phyloP scores from a whole-genome alignment of 2,797 vertebrate species.

The Cyprinella venusta region DNA sequence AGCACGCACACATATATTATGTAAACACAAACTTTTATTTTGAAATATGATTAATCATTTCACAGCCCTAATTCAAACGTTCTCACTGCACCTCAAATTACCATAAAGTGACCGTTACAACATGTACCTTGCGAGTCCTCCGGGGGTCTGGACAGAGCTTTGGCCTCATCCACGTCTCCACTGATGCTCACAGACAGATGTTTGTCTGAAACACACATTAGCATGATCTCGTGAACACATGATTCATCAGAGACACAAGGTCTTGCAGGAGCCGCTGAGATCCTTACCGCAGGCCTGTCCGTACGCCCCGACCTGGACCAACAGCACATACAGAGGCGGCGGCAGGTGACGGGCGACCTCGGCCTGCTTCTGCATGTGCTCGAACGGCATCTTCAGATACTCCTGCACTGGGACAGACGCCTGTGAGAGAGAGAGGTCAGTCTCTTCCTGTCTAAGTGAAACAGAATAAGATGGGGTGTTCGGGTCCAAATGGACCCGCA shows the following conservation, averaged over 20 bases:
- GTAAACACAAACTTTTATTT: too few relatives aligned
- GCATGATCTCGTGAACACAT: background rate
- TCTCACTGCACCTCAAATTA: too few relatives aligned
- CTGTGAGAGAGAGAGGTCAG: slow-evolving; percentile 68
- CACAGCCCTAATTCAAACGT: too few relatives aligned
- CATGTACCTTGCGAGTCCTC: slow-evolving; percentile 94
- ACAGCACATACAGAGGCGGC: slow-evolving; percentile 92
- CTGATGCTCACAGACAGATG: slow-evolving; percentile 87
- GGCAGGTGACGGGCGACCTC: slow-evolving; percentile 93
- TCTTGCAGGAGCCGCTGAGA: background rate
- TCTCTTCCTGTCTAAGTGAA: background rate
- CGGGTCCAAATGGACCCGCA: too few relatives aligned
- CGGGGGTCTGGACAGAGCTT: slow-evolving; percentile 92
- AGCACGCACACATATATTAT: too few relatives aligned
- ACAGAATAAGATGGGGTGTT: too few relatives aligned
- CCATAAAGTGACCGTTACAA: too few relatives aligned
- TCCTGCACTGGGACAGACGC: slow-evolving; percentile 96
- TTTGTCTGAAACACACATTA: slow-evolving; percentile 80
- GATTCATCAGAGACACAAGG: background rate
- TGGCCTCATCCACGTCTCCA: slow-evolving; percentile 96
- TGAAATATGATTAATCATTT: too few relatives aligned
- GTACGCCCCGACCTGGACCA: slow-evolving; percentile 94
- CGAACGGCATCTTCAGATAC: slow-evolving; percentile 94
- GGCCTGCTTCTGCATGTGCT: slow-evolving; percentile 93
- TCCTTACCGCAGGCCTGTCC: slow-evolving; percentile 94